A percentile compares a stretch with the other conserved stretches of the same genome.
phyloP scores from a whole-genome alignment of 2,113 vertebrate species.

The Otis tarda region DNA sequence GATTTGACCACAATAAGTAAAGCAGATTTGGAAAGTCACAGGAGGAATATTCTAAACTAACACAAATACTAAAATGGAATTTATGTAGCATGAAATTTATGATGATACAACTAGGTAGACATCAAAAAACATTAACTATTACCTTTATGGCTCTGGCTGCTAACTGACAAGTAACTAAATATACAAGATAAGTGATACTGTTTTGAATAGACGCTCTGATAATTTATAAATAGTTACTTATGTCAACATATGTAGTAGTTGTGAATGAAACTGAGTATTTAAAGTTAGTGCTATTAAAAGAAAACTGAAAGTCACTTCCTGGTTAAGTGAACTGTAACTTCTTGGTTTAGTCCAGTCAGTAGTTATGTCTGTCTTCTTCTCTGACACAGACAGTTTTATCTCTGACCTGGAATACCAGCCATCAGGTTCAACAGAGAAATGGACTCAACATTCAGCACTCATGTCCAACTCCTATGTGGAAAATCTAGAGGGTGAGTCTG shows the following conservation, averaged over 20 bases:
- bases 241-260: background rate
- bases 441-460: slow-evolving; percentile 80
- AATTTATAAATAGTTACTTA: slow-evolving; percentile 21
- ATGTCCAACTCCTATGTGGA: slow-evolving; percentile 81
- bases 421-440: slow-evolving; percentile 83
- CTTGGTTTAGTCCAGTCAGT: slow-evolving; percentile 80
- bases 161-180: background rate
- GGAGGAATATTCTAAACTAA: background rate
- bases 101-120: background rate
- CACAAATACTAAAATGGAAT: background rate
- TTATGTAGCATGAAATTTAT: background rate
- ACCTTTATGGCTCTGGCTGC: background rate
- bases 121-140: background rate
- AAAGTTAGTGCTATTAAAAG: slow-evolving; percentile 42
- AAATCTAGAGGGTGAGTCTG: slow-evolving; percentile 83
- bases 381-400: slow-evolving; percentile 84
- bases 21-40: background rate
- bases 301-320: slow-evolving; percentile 61
- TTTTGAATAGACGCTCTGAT: slow-evolving; percentile 5
- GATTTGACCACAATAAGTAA: slow-evolving; percentile 3
- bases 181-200: background rate
- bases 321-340: slow-evolving; percentile 70
- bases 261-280: slow-evolving; percentile 28
- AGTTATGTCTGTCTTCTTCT: slow-evolving; percentile 83
- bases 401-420: slow-evolving; percentile 82